Base-by-base conservation (phyloP, 1,140 invertebrate species). In the Zaprionus ornatus region DNA sequence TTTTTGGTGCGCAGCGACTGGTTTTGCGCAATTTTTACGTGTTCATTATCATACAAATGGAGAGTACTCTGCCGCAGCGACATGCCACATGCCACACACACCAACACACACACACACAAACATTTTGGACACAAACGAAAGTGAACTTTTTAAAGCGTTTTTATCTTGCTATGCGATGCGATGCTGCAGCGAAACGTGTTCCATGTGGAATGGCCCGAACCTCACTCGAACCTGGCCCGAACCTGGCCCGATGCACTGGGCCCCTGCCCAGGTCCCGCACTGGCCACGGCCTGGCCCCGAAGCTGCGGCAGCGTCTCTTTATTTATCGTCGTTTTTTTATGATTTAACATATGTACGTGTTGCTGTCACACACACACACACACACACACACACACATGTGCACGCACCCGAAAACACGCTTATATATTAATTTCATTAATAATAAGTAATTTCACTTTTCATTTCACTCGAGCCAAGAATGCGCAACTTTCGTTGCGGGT, bases 381-480 rank as follows among this genome's bases (percentile, higher is more conserved):
- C 29, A 29, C 29, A 10, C 7, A 29, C 29, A 71, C 71, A 61
- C 45, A 63, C 37, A 65, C 59, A n/a, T n/a, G n/a, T n/a, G n/a
- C n/a, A 87, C 59, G 69, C 45, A 79, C 40, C 61, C 69, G 37
- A 68, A 72, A 80, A 66, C 71, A 85, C 73, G 78, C 80, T 78
- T 90, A 85, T 88, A 87, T 88, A 88, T 88, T 88, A 88, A 88
- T 88, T 88, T 88, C 85, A 88, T 88, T 88, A 88, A 90, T 88
- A 88, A 88, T 88, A 87, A 87, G 82, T 87, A 88, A 88, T 88
- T 88, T 88, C 85, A 88, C 85, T 88, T 88, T 88, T 88, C 85
- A 88, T 88, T 87, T 87, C 85, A 78, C 84, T 84, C 74, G 57
- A 76, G 69, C 60, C 29, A 75, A 88, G 83, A 87, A 88, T 90